Percentiles rank a stretch among this genome's conserved stretches.
phyloP scores from a whole-genome alignment of 2,888 invertebrate species.

The Mythimna pallens region DNA sequence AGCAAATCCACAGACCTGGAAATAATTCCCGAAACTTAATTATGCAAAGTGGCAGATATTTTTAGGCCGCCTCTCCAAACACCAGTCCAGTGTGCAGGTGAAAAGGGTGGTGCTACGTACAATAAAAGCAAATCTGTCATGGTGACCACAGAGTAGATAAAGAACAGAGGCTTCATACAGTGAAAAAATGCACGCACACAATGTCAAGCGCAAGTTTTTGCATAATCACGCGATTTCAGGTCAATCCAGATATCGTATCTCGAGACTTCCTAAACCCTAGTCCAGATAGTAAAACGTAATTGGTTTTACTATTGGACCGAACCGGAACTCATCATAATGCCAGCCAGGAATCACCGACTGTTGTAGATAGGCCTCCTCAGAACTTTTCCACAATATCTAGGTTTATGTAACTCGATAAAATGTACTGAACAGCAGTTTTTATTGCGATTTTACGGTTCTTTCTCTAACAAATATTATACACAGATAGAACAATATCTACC shows the following conservation, averaged over 20 bases:
- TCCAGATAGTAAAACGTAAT: neutral
- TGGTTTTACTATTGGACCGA: neutral
- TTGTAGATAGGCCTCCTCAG: neutral
- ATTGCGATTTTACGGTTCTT: neutral
- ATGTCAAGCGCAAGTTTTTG: neutral
- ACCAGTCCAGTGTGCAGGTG: slow-evolving; percentile 52
- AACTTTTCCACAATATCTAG: neutral
- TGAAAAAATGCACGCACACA: neutral
- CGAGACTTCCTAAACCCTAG: neutral
- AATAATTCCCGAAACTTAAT: slow-evolving; percentile 53
- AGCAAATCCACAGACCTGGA: slow-evolving; percentile 41
- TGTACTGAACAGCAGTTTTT: neutral
- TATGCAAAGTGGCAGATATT: slow-evolving; percentile 57
- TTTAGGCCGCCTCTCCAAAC: slow-evolving; percentile 51
- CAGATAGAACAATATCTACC: neutral
- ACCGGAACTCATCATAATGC: neutral
- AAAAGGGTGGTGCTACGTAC: slow-evolving; percentile 53
- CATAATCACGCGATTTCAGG: no score
- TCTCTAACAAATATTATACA: neutral
- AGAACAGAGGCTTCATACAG: neutral
- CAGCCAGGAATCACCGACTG: neutral
- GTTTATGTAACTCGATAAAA: neutral
- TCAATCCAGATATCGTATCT: no score
- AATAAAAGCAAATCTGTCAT: slow-evolving; percentile 63
- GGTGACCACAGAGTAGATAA: slow-evolving; percentile 10